Percentiles rank a stretch among this genome's conserved stretches.
These are phyloP conservation scores for Syngnathus floridae DNA, from an alignment of 2,113 vertebrate genomes.

Conservation along the genomic window DNA sequence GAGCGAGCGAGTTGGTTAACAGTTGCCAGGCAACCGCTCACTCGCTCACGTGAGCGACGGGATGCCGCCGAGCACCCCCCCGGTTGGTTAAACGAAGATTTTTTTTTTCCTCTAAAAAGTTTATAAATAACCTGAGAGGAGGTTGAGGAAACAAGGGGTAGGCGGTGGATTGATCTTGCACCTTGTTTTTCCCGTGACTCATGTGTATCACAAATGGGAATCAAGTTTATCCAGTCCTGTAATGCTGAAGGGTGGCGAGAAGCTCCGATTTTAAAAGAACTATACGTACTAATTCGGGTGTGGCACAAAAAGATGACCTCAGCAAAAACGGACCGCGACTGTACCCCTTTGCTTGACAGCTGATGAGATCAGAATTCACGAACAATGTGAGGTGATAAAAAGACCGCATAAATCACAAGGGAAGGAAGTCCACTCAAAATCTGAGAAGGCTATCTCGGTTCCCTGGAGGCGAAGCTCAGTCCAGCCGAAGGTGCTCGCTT, in stretches of 20 bases:
- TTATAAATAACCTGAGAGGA: constrained; percentile 3
- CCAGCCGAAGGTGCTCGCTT: neutral
- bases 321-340: too few relatives aligned
- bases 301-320: too few relatives aligned
- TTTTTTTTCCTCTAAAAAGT: neutral
- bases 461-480: neutral
- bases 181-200: neutral
- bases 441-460: neutral
- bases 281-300: too few relatives aligned
- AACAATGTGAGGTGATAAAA: neutral
- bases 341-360: too few relatives aligned
- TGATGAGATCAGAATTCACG: neutral
- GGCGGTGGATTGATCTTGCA: neutral
- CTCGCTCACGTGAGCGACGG: neutral
- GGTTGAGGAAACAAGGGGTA: neutral
- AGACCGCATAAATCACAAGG: neutral
- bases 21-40: neutral
- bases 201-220: neutral
- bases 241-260: neutral
- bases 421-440: neutral
- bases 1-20: neutral
- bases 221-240: neutral
- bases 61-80: neutral
- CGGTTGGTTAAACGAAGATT: neutral
- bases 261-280: too few relatives aligned